Conservation (phyloP, 2,113 vertebrate species). For the Corythornis vintsioides region DNA sequence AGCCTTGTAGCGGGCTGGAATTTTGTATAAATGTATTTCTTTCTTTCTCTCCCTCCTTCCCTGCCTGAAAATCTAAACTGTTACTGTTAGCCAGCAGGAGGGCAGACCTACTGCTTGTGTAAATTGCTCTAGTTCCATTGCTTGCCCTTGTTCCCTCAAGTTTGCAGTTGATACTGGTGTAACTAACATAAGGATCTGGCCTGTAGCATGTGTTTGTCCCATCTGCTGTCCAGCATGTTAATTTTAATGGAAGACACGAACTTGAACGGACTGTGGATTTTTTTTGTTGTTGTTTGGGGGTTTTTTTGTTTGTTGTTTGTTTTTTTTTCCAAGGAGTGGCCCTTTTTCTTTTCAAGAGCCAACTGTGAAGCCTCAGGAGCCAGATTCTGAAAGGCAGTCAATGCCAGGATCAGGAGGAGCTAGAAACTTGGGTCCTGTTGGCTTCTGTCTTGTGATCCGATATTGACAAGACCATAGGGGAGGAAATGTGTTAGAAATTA, state of each 20-base stretch:
- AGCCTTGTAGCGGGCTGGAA: not conserved
- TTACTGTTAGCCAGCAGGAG: not conserved
- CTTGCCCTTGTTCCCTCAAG: conserved; percentile 43
- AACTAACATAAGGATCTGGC: conserved; percentile 55
- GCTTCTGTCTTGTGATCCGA: not conserved
- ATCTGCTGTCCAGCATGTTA: conserved; percentile 66
- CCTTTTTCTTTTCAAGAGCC: conserved; percentile 26
- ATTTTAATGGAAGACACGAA: conserved; percentile 56
- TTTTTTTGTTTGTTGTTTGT: not conserved
- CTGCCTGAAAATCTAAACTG: not conserved
- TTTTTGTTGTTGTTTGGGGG: too few species aligned
- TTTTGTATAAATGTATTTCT: not conserved
- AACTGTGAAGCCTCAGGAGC: conserved; percentile 54
- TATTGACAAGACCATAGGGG: not conserved
- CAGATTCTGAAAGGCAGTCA: conserved; percentile 34
- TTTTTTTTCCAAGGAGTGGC: conserved; percentile 11
- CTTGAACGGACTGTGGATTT: conserved; percentile 35
- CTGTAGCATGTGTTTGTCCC: conserved; percentile 67
- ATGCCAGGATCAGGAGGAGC: conserved; percentile 28
- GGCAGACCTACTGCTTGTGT: not conserved
- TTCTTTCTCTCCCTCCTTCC: not conserved
- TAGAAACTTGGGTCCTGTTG: not conserved
- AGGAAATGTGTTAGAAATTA: not conserved
- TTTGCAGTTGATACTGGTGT: conserved; percentile 40
- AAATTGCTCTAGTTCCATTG: conserved; percentile 25